phyloP scores from a whole-genome alignment of 2,113 vertebrate species.

The Azemiops feae region DNA sequence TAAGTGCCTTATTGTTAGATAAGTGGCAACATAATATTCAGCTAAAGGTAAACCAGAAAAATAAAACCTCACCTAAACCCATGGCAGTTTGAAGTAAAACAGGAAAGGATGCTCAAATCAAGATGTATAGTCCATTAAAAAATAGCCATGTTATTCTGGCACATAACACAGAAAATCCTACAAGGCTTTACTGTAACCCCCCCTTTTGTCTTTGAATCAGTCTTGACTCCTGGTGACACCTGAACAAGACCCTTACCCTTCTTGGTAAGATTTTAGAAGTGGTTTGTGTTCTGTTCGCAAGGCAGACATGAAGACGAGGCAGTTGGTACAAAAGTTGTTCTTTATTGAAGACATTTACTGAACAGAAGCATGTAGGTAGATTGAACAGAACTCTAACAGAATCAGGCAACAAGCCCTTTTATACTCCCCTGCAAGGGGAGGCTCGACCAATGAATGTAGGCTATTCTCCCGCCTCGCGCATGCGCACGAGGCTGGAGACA shows the following conservation, averaged over 20 bases:
- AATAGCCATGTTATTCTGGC: neutral
- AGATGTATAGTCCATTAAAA: neutral
- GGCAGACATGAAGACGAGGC: no score
- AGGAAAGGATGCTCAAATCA: neutral
- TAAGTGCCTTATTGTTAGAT: neutral
- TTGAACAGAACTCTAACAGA: no score
- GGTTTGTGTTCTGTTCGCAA: no score
- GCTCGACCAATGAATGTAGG: no score
- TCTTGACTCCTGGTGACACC: neutral
- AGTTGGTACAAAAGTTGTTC: no score
- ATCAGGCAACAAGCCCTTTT: no score
- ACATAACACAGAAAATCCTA: neutral
- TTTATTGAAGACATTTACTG: no score
- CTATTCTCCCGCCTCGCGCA: no score
- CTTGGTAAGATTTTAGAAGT: neutral
- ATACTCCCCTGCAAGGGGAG: no score
- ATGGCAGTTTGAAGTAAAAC: neutral
- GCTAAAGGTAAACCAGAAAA: neutral
- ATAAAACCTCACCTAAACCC: neutral
- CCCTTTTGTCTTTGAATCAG: neutral
- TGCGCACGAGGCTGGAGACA: no score
- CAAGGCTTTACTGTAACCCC: neutral
- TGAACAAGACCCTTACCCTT: neutral
- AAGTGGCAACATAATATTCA: neutral
- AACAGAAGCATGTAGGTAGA: no score